These are phyloP conservation scores for Hydractinia echinata DNA, from an alignment of 30 jellyfish, hydroid and myxozoan species.

Conservation along the genomic window DNA sequence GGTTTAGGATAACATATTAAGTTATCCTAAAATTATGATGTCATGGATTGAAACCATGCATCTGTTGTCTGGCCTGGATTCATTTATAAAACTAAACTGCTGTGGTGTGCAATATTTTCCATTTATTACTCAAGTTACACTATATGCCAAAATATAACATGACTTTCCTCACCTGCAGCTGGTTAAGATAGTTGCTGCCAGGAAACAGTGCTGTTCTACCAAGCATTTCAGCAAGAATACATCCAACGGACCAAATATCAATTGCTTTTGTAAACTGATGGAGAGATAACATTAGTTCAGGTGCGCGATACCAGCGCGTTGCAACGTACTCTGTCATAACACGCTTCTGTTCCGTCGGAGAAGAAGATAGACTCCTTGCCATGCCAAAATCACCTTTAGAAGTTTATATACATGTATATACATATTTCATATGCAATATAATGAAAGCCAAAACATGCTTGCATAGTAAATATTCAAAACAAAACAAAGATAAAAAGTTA, in stretches of 20 bases:
- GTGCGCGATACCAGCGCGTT: constrained; percentile 98
- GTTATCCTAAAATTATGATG: too few relatives aligned
- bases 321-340: constrained; percentile 94
- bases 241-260: constrained; percentile 97
- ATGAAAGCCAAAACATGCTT: background rate
- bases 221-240: constrained; percentile 91
- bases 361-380: constrained; percentile 88
- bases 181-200: constrained; percentile 87
- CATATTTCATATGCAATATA: background rate
- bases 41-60: too few relatives aligned
- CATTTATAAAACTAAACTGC: too few relatives aligned
- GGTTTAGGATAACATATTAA: too few relatives aligned
- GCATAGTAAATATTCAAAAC: too few relatives aligned
- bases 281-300: constrained; percentile 84
- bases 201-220: constrained; percentile 84
- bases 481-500: too few relatives aligned
- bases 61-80: too few relatives aligned
- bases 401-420: background rate
- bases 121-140: too few relatives aligned
- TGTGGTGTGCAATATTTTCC: too few relatives aligned
- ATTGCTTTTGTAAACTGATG: constrained; percentile 87
- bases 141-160: too few relatives aligned
- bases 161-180: constrained; percentile 59
- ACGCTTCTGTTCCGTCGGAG: constrained; percentile 85
- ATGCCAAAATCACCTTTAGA: constrained; percentile 81